Conservation (phyloP, 2,888 invertebrate genomes). For the Idaea straminata region DNA sequence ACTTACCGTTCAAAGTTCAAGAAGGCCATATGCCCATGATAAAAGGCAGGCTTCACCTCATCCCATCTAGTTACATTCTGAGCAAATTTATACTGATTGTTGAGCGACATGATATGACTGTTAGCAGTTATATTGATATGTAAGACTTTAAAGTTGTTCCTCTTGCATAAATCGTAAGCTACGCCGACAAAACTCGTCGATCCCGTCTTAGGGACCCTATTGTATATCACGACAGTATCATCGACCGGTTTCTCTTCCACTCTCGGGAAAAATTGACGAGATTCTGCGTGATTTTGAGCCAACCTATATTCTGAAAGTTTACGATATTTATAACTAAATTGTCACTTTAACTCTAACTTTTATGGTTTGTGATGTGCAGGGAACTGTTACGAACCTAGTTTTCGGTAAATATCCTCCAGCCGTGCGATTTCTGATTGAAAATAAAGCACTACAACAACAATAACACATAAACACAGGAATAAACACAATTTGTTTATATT, state of each 20-base stretch:
- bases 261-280: slow-evolving; percentile 65
- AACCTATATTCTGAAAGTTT: slow-evolving; percentile 62
- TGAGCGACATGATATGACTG: slow-evolving; percentile 95
- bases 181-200: slow-evolving; percentile 97
- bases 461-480: slow-evolving; percentile 66
- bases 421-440: slow-evolving; percentile 72
- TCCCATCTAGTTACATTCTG: slow-evolving; percentile 95
- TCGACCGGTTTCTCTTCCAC: slow-evolving; percentile 72
- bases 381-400: slow-evolving; percentile 52
- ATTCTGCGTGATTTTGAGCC: slow-evolving; percentile 54
- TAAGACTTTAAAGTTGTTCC: slow-evolving; percentile 82
- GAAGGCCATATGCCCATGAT: slow-evolving; percentile 98
- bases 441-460: slow-evolving; percentile 69
- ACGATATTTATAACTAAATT: background rate
- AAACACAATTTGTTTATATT: slow-evolving; percentile 73
- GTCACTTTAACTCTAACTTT: background rate
- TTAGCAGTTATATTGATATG: slow-evolving; percentile 98
- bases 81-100: slow-evolving; percentile 94
- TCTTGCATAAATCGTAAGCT: slow-evolving; percentile 92
- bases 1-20: slow-evolving; percentile 94
- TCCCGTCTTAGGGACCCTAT: slow-evolving; percentile 97
- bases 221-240: slow-evolving; percentile 92
- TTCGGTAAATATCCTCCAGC: slow-evolving; percentile 64
- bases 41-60: slow-evolving; percentile 94
- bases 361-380: background rate